Base-by-base conservation (phyloP, 1,140 invertebrate genomes). In the Kradibia gibbosae region DNA sequence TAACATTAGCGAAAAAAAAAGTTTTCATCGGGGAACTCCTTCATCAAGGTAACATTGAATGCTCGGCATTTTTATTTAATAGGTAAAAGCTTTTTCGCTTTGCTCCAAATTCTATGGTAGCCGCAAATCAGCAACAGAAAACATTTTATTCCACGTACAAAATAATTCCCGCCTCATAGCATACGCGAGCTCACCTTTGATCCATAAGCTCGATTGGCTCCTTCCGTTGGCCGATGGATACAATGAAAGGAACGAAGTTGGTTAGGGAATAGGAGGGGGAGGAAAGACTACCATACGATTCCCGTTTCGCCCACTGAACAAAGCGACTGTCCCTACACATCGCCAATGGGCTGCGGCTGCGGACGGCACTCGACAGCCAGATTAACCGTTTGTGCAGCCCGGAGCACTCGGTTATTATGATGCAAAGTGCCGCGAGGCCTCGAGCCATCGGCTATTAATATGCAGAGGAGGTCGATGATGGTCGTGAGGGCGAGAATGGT, bases 381-480 rank as follows among this genome's bases (percentile, higher is more conserved):
- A 77, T 82, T 82, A 82, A 82, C 73, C 65, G 55, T 77, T 77
- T 77, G 80, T 72, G 74, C 34, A 45, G 42, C 36, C 39, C 20
- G 34, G 34, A 57, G 57, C 39, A 28, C 62, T 42, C 65, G 65
- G 81, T 82, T 85, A 86, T 88, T 83, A 86, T 83, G 84, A 86
- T 85, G 84, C 85, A 86, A 87, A 86, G 84, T 86, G 85, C 80
- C 82, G 73, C 70, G 10, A n/a, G n/a, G 20, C 72, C 42, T 55
- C 67, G 70, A 20, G 25, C 45, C 62, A 76, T 81, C 65, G 70
- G 81, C 77, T 85, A 89, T 90, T 89, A 90, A 89, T 89, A 90
- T 90, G 88, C 89, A 78, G 81, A 82, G 80, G 62, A 76, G 72
- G 3, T 13, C 53, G 72, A 65, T 39, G 78, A 80, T 36, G 78